A percentile compares a stretch with the other conserved stretches of the same genome.
Conservation (phyloP, 1,140 invertebrate species). For the Pseudomyrmex gracilis region DNA sequence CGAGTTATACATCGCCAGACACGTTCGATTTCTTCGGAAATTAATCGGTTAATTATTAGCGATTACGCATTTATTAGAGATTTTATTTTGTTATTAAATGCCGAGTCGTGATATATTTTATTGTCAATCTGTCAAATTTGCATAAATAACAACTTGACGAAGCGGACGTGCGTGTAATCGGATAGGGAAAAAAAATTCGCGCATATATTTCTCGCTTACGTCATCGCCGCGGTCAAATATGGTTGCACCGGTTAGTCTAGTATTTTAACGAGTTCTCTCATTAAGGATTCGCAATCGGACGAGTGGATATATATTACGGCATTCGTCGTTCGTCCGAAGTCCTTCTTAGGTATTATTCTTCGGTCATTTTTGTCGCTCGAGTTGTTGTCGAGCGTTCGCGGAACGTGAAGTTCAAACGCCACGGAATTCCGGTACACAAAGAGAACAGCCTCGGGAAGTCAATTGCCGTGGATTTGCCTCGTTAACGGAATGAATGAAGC, state of each 20-base stretch:
- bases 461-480: slow-evolving; percentile 36
- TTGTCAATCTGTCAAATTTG: neutral
- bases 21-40: slow-evolving; percentile 23
- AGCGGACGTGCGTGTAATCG: neutral
- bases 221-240: neutral
- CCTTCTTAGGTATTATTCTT: slow-evolving; percentile 16
- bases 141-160: neutral
- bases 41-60: slow-evolving; percentile 48
- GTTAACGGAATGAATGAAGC: slow-evolving; percentile 26
- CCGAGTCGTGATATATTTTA: neutral
- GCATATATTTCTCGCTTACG: slow-evolving; percentile 20
- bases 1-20: slow-evolving; percentile 10
- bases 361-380: slow-evolving; percentile 38
- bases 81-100: neutral
- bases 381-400: slow-evolving; percentile 14
- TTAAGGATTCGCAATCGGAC: slow-evolving; percentile 40
- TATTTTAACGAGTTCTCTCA: slow-evolving; percentile 40
- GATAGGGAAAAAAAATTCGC: neutral
- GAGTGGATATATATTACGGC: slow-evolving; percentile 22
- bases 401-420: slow-evolving; percentile 47
- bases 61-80: slow-evolving; percentile 12
- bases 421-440: neutral
- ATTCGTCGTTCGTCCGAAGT: slow-evolving; percentile 2
- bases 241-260: neutral
- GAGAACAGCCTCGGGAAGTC: slow-evolving; percentile 36